phyloP scores from a whole-genome alignment of 1,140 invertebrate genomes.

The Orchesella cincta region DNA sequence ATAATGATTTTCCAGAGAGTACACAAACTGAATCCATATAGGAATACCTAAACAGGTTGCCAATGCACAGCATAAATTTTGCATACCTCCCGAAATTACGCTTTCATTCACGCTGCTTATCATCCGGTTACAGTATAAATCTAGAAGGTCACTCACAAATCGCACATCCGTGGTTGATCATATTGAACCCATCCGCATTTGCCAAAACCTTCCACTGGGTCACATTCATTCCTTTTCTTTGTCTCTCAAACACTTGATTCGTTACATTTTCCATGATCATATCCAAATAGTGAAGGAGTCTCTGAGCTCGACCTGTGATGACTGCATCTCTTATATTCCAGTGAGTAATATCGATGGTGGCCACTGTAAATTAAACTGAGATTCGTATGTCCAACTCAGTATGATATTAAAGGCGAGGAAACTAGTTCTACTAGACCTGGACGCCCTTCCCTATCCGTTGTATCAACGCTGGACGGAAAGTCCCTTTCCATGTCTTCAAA shows the following conservation, averaged over 20 bases:
- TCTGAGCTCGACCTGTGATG: not conserved
- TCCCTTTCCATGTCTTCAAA: not conserved
- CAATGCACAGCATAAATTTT: not conserved
- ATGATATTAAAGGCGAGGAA: not conserved
- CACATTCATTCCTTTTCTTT: not conserved
- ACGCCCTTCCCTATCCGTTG: not conserved
- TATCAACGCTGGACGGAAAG: not conserved
- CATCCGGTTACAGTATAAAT: too few species aligned
- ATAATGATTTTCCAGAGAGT: not conserved
- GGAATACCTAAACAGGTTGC: not conserved
- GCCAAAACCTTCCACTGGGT: not conserved
- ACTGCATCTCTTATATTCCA: slow-evolving; percentile 6
- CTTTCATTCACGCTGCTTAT: too few species aligned
- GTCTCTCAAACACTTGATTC: not conserved
- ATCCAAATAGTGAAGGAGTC: not conserved
- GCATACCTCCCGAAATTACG: not conserved
- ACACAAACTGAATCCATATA: slow-evolving; percentile 10
- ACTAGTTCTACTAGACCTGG: not conserved
- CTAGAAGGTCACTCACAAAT: not conserved
- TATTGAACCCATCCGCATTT: not conserved
- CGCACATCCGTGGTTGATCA: not conserved
- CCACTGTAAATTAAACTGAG: not conserved
- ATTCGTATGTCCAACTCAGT: not conserved
- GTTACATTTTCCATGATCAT: slow-evolving; percentile 10
- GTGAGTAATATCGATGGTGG: not conserved